phyloP scores from a whole-genome alignment of 2,113 vertebrate species.

The Hypanus sabinus region DNA sequence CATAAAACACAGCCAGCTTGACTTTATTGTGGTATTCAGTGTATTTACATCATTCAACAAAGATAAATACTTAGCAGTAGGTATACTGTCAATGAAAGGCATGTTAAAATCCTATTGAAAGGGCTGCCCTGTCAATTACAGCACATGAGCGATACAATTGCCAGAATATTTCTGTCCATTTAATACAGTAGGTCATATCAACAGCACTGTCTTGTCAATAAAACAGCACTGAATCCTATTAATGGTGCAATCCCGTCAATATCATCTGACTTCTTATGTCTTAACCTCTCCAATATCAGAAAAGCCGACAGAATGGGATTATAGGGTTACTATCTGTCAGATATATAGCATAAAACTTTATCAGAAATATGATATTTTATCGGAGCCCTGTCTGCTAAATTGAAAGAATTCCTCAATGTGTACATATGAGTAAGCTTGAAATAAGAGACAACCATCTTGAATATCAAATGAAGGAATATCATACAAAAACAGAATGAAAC shows the following conservation, averaged over 20 bases:
- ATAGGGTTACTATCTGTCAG: conserved; percentile 56
- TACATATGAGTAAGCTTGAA: not conserved
- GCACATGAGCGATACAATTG: conserved; percentile 48
- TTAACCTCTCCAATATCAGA: conserved; percentile 55
- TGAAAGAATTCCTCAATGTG: not conserved
- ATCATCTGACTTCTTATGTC: conserved; percentile 59
- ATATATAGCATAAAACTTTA: conserved; percentile 51
- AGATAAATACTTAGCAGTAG: conserved; percentile 46
- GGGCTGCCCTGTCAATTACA: conserved; percentile 58
- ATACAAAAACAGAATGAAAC: not conserved
- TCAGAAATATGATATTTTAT: conserved; percentile 47
- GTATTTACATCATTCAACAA: conserved; percentile 49
- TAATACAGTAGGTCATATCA: conserved; percentile 65
- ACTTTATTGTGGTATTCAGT: conserved; percentile 41
- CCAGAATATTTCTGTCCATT: conserved; percentile 55
- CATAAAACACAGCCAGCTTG: not conserved
- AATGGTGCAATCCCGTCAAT: conserved; percentile 59
- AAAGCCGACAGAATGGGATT: conserved; percentile 60
- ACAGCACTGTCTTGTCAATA: conserved; percentile 59
- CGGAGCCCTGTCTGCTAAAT: not conserved
- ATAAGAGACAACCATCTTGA: not conserved
- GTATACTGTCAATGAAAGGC: conserved; percentile 56
- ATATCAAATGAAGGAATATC: not conserved
- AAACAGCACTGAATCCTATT: conserved; percentile 59
- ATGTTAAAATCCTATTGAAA: conserved; percentile 55